phyloP scores from a whole-genome alignment of 2,888 invertebrate genomes.

The Hoplodrina ambigua region DNA sequence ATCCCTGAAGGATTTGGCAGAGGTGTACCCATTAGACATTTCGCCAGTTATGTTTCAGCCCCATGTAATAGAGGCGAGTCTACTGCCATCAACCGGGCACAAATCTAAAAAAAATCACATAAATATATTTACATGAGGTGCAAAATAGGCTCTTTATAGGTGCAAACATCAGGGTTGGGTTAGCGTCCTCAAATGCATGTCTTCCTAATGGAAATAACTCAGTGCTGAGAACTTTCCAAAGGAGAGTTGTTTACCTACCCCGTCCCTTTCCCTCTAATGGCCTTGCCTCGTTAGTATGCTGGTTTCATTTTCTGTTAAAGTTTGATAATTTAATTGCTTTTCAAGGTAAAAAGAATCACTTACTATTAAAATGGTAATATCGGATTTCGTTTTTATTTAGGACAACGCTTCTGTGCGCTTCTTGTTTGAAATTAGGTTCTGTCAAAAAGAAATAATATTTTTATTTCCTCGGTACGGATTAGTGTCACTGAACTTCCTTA shows the following conservation, averaged over 20 bases:
- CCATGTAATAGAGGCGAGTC: too few relatives aligned
- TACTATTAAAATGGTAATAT: constrained; percentile 3
- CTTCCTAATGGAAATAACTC: constrained; percentile 20
- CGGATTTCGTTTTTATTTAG: neutral
- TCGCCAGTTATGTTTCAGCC: too few relatives aligned
- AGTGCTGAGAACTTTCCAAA: constrained; percentile 11
- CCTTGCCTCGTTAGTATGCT: constrained; percentile 23
- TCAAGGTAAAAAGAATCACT: constrained; percentile 18
- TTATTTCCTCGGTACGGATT: neutral
- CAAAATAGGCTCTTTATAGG: neutral
- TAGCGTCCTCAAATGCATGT: constrained; percentile 11
- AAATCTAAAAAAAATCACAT: neutral
- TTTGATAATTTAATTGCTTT: constrained; percentile 25
- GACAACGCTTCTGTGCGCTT: neutral
- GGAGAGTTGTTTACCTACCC: constrained; percentile 33
- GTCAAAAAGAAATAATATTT: neutral
- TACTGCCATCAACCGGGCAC: too few relatives aligned
- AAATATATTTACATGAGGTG: too few relatives aligned
- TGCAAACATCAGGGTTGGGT: constrained; percentile 17
- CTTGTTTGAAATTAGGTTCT: neutral
- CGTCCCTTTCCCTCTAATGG: constrained; percentile 27
- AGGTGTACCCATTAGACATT: too few relatives aligned
- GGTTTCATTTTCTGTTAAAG: constrained; percentile 19
- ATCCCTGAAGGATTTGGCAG: too few relatives aligned
- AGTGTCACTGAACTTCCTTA: too few relatives aligned